Percentiles rank a stretch among this genome's conserved stretches.
phyloP scores from a whole-genome alignment of 1,140 invertebrate species.

The Drosophila rhopaloa region DNA sequence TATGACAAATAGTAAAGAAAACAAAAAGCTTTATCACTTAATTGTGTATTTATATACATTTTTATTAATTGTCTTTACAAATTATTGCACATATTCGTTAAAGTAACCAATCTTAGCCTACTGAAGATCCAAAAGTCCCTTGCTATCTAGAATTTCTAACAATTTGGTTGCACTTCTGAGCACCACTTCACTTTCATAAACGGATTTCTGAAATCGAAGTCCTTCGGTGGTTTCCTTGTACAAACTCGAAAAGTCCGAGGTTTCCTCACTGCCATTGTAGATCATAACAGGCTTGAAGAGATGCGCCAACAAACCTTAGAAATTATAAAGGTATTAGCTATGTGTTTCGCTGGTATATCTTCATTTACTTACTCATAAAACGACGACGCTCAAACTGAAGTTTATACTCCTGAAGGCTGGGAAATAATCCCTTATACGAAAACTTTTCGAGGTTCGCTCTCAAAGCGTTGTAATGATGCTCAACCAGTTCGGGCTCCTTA shows the following conservation, averaged over 20 bases:
- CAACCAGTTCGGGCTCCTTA: slow-evolving; percentile 48
- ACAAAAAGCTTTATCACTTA: too few species aligned
- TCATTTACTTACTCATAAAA: slow-evolving; percentile 55
- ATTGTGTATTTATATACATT: too few species aligned
- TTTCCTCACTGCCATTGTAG: slow-evolving; percentile 42
- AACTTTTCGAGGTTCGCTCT: slow-evolving; percentile 42
- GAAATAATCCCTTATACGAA: slow-evolving; percentile 42
- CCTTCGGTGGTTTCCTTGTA: slow-evolving; percentile 40
- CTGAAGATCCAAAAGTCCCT: slow-evolving; percentile 55
- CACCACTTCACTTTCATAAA: slow-evolving; percentile 39
- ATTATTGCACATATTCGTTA: too few species aligned
- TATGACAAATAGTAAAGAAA: too few species aligned
- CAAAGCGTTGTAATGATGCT: slow-evolving; percentile 56
- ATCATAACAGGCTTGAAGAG: slow-evolving; percentile 52
- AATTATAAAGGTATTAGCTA: background rate
- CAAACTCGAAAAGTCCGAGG: slow-evolving; percentile 51
- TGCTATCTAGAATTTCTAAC: slow-evolving; percentile 53
- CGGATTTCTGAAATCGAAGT: slow-evolving; percentile 32
- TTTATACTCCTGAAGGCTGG: slow-evolving; percentile 57
- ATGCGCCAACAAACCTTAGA: slow-evolving; percentile 28
- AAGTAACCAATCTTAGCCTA: background rate
- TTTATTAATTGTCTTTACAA: too few species aligned
- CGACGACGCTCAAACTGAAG: slow-evolving; percentile 56
- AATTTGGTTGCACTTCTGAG: slow-evolving; percentile 28
- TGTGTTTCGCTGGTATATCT: background rate